These are phyloP conservation scores for Glyphotaelius pellucidus DNA, from an alignment of 2,888 invertebrate genomes.

Conservation along the genomic window DNA sequence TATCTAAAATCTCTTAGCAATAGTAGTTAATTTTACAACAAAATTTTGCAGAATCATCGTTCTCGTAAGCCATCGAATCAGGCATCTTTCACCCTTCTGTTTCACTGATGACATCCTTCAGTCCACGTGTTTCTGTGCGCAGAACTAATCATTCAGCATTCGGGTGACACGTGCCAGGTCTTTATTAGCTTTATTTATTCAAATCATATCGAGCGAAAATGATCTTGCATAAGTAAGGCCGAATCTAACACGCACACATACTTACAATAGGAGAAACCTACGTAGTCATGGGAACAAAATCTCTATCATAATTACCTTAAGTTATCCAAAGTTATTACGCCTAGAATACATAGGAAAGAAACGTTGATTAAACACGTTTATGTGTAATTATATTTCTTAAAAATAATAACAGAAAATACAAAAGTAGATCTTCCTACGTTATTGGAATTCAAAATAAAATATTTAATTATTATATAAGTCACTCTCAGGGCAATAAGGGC, in stretches of 20 bases:
- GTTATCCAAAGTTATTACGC: too few relatives aligned
- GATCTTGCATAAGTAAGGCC: not conserved
- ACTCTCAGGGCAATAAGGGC: too few relatives aligned
- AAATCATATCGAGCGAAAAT: conserved; percentile 30
- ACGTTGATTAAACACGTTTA: too few relatives aligned
- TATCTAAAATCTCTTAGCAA: not conserved
- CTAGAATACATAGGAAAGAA: too few relatives aligned
- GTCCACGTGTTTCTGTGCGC: conserved; percentile 64
- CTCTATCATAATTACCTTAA: not conserved
- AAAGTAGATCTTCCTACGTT: too few relatives aligned
- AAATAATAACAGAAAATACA: too few relatives aligned
- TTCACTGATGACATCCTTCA: conserved; percentile 60
- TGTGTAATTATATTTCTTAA: too few relatives aligned
- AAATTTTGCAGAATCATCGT: not conserved
- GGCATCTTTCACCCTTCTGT: conserved; percentile 42
- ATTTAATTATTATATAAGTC: too few relatives aligned
- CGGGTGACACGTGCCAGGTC: conserved; percentile 62
- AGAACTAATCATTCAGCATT: conserved; percentile 63
- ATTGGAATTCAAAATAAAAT: too few relatives aligned
- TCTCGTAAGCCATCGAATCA: not conserved
- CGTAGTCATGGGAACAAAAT: not conserved
- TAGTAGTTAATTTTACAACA: not conserved
- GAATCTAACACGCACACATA: not conserved
- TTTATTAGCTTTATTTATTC: conserved; percentile 63
- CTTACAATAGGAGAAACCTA: not conserved